Percentiles rank a stretch among this genome's conserved stretches.
Conservation (phyloP, 2,888 invertebrate genomes). For the Geophilus truncorum region DNA sequence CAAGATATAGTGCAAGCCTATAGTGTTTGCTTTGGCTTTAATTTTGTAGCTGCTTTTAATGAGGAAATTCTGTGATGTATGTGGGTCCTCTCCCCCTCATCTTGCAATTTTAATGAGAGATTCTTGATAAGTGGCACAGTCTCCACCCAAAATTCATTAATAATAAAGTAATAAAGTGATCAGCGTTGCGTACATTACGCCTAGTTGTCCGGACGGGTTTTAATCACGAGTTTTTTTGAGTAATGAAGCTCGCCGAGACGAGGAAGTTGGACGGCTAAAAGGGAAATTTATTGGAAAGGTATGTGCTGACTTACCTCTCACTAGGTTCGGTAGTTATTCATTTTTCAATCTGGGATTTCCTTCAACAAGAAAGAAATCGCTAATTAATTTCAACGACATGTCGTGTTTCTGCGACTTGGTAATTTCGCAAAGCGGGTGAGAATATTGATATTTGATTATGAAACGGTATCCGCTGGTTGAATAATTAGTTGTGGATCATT, state of each 20-base stretch:
- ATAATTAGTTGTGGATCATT: slow-evolving; percentile 21
- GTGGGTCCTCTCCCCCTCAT: slow-evolving; percentile 7
- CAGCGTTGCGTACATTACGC: slow-evolving; percentile 27
- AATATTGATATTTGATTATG: slow-evolving; percentile 4
- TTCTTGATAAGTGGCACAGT: slow-evolving; percentile 28
- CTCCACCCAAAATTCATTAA: slow-evolving; percentile 33
- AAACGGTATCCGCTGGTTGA: slow-evolving; percentile 4
- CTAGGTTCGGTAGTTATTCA: background rate
- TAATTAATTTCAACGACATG: background rate
- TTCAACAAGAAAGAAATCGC: background rate
- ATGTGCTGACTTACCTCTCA: background rate
- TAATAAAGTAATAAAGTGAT: slow-evolving; percentile 32
- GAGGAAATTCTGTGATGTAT: slow-evolving; percentile 33
- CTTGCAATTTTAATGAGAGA: slow-evolving; percentile 32
- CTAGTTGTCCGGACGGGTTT: slow-evolving; percentile 27
- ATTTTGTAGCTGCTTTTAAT: slow-evolving; percentile 25
- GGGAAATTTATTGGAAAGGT: background rate
- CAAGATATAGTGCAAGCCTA: background rate
- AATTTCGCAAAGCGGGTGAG: background rate
- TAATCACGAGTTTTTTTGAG: slow-evolving; percentile 23
- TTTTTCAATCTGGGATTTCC: background rate
- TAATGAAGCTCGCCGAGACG: background rate
- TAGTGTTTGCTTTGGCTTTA: slow-evolving; percentile 21
- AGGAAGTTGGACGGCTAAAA: background rate
- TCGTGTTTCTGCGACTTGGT: background rate